A percentile compares a stretch with the other conserved stretches of the same genome.
phyloP scores from a whole-genome alignment of 2,888 invertebrate genomes.

The Epirrhoe alternata region DNA sequence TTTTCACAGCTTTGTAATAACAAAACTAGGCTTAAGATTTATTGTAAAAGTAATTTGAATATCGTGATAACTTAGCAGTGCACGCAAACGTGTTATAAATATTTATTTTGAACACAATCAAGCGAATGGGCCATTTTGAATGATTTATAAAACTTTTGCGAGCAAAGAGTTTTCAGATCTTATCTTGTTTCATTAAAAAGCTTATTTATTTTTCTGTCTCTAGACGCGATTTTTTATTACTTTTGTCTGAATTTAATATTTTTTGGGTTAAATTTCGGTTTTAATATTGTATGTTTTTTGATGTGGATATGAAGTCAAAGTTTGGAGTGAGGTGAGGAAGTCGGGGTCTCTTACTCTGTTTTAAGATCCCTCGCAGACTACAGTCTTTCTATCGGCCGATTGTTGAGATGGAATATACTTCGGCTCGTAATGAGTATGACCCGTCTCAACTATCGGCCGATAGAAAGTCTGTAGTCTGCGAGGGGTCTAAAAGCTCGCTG shows the following conservation, averaged over 20 bases:
- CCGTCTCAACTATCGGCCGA: too few relatives aligned
- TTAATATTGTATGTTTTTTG: too few relatives aligned
- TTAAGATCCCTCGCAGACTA: too few relatives aligned
- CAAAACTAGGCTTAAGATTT: background rate
- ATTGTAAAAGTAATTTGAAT: constrained; percentile 1
- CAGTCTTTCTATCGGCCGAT: too few relatives aligned
- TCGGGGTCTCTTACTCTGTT: too few relatives aligned
- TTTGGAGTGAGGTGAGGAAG: too few relatives aligned
- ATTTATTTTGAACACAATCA: constrained; percentile 25
- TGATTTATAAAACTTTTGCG: constrained; percentile 21
- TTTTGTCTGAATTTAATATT: background rate
- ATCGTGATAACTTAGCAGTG: background rate
- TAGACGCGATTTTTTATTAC: background rate
- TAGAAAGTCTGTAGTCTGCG: too few relatives aligned
- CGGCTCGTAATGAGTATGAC: too few relatives aligned
- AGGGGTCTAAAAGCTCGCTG: too few relatives aligned
- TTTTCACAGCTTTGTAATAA: background rate
- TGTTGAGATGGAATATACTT: too few relatives aligned
- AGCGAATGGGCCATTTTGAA: constrained; percentile 23
- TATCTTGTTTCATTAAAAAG: background rate
- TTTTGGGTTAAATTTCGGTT: too few relatives aligned
- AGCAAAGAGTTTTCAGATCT: background rate
- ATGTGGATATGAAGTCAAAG: too few relatives aligned
- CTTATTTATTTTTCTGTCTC: background rate
- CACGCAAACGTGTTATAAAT: constrained; percentile 19